phyloP scores from a whole-genome alignment of 2,797 vertebrate genomes.

The Meda fulgida region DNA sequence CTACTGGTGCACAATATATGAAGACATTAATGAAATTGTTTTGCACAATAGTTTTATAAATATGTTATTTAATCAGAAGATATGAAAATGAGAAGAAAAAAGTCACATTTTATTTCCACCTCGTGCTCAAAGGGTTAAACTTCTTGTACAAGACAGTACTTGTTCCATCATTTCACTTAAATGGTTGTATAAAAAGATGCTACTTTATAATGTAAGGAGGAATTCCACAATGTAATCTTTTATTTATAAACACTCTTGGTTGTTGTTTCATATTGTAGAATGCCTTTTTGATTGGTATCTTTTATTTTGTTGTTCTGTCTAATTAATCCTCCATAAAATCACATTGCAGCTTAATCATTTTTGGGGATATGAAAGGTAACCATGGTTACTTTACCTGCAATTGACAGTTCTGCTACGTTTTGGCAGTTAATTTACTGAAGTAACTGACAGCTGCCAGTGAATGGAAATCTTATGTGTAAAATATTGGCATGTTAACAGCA shows the following conservation, averaged over 20 bases:
- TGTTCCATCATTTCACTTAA: constrained; percentile 89
- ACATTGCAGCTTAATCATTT: constrained; percentile 96
- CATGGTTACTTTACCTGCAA: constrained; percentile 94
- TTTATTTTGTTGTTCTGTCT: constrained; percentile 88
- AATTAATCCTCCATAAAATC: constrained; percentile 97
- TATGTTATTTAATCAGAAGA: constrained; percentile 94
- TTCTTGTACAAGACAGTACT: constrained; percentile 90
- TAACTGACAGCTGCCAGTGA: constrained; percentile 99
- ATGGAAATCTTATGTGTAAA: constrained; percentile 89
- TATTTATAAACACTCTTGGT: constrained; percentile 94
- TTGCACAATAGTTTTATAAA: constrained; percentile 97
- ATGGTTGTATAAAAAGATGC: constrained; percentile 97
- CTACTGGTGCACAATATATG: constrained; percentile 86
- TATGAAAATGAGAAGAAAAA: constrained; percentile 69
- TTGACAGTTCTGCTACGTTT: constrained; percentile 92
- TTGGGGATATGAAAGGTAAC: constrained; percentile 94
- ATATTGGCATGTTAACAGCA: constrained; percentile 99
- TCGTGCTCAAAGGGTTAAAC: constrained; percentile 99
- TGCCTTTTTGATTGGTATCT: constrained; percentile 88
- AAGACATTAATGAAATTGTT: constrained; percentile 85
- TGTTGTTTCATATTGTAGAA: constrained; percentile 91
- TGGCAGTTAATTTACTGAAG: constrained; percentile 98
- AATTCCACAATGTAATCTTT: constrained; percentile 91
- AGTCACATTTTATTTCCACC: constrained; percentile 80
- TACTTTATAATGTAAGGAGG: constrained; percentile 92